Percentiles rank a stretch among this genome's conserved stretches.
These are phyloP conservation scores for Lepidocolaptes lacrymiger DNA, from an alignment of 2,797 vertebrate genomes.

Conservation along the genomic window DNA sequence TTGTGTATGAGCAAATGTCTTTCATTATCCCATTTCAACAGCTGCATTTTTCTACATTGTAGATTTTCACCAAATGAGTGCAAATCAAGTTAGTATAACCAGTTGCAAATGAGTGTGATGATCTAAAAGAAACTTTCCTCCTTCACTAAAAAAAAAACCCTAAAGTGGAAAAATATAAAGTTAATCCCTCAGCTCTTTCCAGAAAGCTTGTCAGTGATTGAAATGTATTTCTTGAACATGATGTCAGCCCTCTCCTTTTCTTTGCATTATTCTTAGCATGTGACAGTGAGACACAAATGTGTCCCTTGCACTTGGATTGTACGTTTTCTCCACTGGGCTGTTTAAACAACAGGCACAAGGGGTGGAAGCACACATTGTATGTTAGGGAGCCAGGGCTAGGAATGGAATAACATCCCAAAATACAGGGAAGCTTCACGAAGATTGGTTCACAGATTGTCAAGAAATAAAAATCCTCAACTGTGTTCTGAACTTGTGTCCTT, in stretches of 20 bases:
- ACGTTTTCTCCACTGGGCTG: not conserved
- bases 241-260: not conserved
- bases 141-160: not conserved
- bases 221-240: not conserved
- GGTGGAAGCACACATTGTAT: not conserved
- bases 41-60: not conserved
- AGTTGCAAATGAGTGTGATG: not conserved
- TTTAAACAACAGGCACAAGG: not conserved
- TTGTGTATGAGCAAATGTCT: not conserved
- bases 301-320: not conserved
- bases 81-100: not conserved
- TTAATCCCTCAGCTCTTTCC: not conserved
- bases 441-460: not conserved
- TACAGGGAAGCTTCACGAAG: not conserved
- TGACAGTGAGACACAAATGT: not conserved
- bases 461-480: not conserved
- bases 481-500: not conserved
- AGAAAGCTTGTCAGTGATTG: not conserved
- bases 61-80: not conserved
- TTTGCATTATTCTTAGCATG: not conserved
- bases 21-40: not conserved
- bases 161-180: not conserved
- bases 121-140: not conserved
- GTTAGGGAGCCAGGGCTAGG: not conserved
- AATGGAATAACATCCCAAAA: not conserved